Percentiles rank a stretch among this genome's conserved stretches.
Evolutionary conservation across 1,140 invertebrate genomes (phyloP).

Genomic region (Zaprionus inermis): DNA sequence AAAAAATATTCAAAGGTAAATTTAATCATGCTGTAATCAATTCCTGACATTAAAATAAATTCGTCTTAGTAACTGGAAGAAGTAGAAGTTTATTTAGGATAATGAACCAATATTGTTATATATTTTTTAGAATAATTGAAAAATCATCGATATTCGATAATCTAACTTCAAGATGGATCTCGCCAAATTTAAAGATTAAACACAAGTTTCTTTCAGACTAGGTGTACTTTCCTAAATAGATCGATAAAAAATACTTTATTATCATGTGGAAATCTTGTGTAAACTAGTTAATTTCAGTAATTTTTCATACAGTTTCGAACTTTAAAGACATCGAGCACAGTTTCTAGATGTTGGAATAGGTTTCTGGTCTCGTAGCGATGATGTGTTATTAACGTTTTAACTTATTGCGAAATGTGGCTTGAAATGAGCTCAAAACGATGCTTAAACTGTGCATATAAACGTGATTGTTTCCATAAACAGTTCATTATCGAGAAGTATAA

Average conservation of each 20-base stretch:
- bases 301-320: neutral
- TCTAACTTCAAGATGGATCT: neutral
- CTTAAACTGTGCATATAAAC: slow-evolving; percentile 6
- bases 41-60: neutral
- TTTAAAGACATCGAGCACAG: neutral
- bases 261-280: neutral
- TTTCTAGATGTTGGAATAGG: neutral
- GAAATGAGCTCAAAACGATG: slow-evolving; percentile 11
- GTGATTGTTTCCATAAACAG: slow-evolving; percentile 32
- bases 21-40: too few species aligned
- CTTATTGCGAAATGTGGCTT: slow-evolving; percentile 1
- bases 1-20: too few species aligned
- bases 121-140: too few species aligned
- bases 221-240: too few species aligned
- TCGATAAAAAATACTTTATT: too few species aligned
- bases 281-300: neutral
- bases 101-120: too few species aligned
- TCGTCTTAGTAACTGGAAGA: neutral
- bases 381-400: neutral
- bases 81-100: neutral
- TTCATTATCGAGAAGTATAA: slow-evolving; percentile 27
- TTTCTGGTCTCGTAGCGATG: neutral
- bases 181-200: neutral
- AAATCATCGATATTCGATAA: neutral
- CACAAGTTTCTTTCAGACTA: too few species aligned